These are phyloP conservation scores for Teleiodes luculella DNA, from an alignment of 2,888 invertebrate genomes.

Conservation along the genomic window DNA sequence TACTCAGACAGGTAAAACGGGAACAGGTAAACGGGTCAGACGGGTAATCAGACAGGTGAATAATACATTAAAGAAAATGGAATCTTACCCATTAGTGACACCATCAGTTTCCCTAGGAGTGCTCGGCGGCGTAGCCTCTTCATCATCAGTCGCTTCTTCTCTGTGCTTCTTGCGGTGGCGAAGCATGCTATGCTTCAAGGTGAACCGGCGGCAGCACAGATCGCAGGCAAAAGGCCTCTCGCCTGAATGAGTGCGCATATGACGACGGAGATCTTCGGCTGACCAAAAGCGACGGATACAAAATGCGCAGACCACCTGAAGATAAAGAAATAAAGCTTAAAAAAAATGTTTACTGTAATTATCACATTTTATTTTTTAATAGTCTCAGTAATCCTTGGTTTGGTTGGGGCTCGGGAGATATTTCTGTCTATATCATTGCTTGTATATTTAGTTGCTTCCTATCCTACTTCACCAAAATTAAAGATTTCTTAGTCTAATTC, in stretches of 20 bases:
- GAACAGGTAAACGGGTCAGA: no score
- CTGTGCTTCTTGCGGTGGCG: constrained; percentile 93
- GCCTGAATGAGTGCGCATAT: constrained; percentile 96
- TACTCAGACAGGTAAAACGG: no score
- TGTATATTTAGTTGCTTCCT: no score
- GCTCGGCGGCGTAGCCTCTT: constrained; percentile 68
- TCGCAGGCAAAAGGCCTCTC: constrained; percentile 95
- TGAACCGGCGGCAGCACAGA: constrained; percentile 91
- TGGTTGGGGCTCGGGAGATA: no score
- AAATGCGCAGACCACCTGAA: constrained; percentile 90
- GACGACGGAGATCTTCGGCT: constrained; percentile 93
- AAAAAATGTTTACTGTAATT: no score
- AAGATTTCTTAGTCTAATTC: no score
- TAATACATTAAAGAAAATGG: no score
- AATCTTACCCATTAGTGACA: constrained; percentile 56
- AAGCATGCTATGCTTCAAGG: constrained; percentile 96
- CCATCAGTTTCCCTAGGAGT: constrained; percentile 65
- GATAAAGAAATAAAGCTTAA: constrained; percentile 20
- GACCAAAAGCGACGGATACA: constrained; percentile 97
- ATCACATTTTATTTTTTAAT: no score
- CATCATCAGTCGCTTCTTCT: constrained; percentile 78
- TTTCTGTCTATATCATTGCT: no score
- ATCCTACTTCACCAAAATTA: no score
- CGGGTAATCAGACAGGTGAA: no score
- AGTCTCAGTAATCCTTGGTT: no score